phyloP scores from a whole-genome alignment of 2,797 vertebrate species.

The Girardinus metallicus region DNA sequence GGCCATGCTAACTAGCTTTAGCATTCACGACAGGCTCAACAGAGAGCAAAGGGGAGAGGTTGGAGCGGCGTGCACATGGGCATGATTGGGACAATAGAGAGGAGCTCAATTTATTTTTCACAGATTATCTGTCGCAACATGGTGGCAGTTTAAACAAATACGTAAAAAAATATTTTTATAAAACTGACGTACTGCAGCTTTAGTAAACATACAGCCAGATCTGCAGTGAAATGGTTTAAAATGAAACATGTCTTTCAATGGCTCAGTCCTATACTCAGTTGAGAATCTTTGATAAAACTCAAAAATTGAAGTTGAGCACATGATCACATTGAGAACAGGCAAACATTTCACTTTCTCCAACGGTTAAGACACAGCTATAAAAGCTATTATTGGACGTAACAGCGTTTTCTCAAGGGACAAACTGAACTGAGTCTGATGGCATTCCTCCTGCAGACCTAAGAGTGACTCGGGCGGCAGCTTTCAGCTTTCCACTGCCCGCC shows the following conservation, averaged over 20 bases:
- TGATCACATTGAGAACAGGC: neutral
- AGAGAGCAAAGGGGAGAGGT: no score
- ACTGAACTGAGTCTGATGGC: constrained; percentile 9
- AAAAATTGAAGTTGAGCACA: neutral
- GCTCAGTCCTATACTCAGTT: neutral
- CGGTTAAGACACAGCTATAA: neutral
- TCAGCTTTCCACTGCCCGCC: constrained; percentile 58
- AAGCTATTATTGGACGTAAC: neutral
- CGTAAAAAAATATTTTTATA: no score
- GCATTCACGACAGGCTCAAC: no score
- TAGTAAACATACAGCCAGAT: neutral
- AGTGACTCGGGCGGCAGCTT: constrained; percentile 50
- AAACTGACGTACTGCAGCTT: no score
- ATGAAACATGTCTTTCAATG: neutral
- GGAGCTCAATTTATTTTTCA: no score
- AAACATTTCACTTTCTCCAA: neutral
- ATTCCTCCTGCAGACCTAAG: constrained; percentile 47
- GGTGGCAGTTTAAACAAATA: no score
- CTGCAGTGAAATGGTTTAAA: neutral
- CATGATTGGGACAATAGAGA: no score
- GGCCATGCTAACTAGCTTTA: no score
- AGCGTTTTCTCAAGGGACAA: constrained; percentile 28
- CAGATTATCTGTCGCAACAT: no score
- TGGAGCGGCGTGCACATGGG: no score
- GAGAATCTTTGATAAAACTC: neutral